These are phyloP conservation scores for Accipiter virgatus DNA, from an alignment of 2,113 vertebrate genomes.

Conservation along the genomic window DNA sequence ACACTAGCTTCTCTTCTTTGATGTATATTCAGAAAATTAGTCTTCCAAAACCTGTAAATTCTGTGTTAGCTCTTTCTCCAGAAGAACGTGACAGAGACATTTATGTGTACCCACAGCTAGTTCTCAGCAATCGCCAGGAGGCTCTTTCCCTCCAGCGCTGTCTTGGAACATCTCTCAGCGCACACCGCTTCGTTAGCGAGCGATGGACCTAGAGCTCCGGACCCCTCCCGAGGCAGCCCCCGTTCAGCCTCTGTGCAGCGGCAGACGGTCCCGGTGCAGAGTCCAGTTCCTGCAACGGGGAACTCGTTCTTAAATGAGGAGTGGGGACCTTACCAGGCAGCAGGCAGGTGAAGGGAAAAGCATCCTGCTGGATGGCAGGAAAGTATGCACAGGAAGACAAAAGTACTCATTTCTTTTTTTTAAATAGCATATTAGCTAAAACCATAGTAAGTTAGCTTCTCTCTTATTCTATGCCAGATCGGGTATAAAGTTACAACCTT, in stretches of 20 bases:
- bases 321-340: background rate
- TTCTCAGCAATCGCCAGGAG: background rate
- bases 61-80: background rate
- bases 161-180: background rate
- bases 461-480: background rate
- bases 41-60: accelerated
- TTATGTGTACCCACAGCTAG: background rate
- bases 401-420: background rate
- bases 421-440: background rate
- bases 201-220: background rate
- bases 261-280: accelerated
- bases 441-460: background rate
- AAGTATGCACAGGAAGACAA: accelerated
- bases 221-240: background rate
- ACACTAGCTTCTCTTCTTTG: background rate
- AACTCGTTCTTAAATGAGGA: accelerated
- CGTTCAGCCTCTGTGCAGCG: background rate
- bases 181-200: accelerated
- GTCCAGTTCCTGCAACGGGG: background rate
- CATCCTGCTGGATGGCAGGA: background rate
- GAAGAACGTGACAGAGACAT: background rate
- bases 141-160: background rate
- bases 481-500: accelerated
- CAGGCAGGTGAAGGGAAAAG: background rate
- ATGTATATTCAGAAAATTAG: background rate